A percentile compares a stretch with the other conserved stretches of the same genome.
Conservation (phyloP, 2,113 vertebrate species). For the Setophaga kirtlandii region DNA sequence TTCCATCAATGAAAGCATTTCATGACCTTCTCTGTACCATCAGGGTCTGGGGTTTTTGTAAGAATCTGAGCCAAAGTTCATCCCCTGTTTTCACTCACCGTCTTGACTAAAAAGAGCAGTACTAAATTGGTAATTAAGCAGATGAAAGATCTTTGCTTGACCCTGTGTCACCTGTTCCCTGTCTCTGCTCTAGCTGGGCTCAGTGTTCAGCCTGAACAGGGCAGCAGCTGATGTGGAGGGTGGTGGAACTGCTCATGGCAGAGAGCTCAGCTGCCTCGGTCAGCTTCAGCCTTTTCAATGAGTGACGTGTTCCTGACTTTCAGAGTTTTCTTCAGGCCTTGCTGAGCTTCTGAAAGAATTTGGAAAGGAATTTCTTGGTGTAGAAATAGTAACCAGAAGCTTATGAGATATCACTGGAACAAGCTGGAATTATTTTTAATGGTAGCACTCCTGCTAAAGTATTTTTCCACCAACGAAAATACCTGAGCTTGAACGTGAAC, state of each 20-base stretch:
- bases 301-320: not conserved
- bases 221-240: not conserved
- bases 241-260: not conserved
- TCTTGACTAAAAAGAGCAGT: not conserved
- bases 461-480: not conserved
- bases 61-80: not conserved
- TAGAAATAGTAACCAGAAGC: not conserved
- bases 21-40: not conserved
- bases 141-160: not conserved
- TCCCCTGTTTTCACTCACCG: not conserved
- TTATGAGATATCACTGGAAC: not conserved
- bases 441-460: not conserved
- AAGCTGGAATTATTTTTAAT: not conserved
- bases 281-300: not conserved
- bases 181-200: not conserved
- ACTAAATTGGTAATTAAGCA: not conserved
- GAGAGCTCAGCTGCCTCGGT: not conserved
- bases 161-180: not conserved
- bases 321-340: not conserved
- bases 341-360: not conserved
- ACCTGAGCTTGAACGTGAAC: not conserved
- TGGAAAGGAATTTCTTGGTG: not conserved
- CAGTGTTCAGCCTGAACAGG: not conserved
- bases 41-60: not conserved
- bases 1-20: not conserved